Evolutionary conservation across 2,888 invertebrate genomes (phyloP), one percentile per base, ranked within the genome.

Genomic region (Plebejus melissa): DNA sequence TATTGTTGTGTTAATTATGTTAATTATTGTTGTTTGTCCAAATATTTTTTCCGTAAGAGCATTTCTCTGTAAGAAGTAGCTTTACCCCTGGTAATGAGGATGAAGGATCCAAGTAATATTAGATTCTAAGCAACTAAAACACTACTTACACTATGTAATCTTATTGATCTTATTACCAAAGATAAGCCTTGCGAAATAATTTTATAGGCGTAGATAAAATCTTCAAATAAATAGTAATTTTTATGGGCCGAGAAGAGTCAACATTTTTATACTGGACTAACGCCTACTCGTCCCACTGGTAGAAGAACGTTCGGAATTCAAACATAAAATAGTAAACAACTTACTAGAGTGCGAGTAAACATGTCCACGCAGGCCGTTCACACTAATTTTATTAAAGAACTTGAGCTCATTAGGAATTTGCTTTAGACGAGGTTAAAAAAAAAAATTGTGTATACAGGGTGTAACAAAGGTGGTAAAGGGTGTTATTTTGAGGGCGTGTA

Each of bases 241-340:
- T 71, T 71, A 71, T 41, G 2, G 22, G 11, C 46, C 65, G 4
- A 22, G 11, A 71, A 50, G 22, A 46, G 28, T 22, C 54, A 72
- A 54, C 71, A 71, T 32, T 50, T 71, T 41, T 50, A 72, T 28
- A 13, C 50, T 28, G 69, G 38, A 70, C 38, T n/a, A 70, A 41
- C 70, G 38, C 70, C 6, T 60, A 71, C 70, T 58, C 22, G 54
- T 32, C 36, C 13, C 22, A 75, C 69, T 13, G 60, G 46, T 75
- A 76, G 74, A 75, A 76, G 46, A 69, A 70, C 41, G 74, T n/a
- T 54, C 38, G 70, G 74, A 77, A 78, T 71, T 78, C 76, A 79
- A 80, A 46, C 79, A 79, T 82, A 79, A 82, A 82, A 80, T 82
- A 79, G 76, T 69, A 80, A 60, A 60, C 60, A 58, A 58, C 22